Evolutionary conservation across 2,113 vertebrate genomes (phyloP), one percentile per base, ranked within the genome.

Genomic region (Pardalotus punctatus): DNA sequence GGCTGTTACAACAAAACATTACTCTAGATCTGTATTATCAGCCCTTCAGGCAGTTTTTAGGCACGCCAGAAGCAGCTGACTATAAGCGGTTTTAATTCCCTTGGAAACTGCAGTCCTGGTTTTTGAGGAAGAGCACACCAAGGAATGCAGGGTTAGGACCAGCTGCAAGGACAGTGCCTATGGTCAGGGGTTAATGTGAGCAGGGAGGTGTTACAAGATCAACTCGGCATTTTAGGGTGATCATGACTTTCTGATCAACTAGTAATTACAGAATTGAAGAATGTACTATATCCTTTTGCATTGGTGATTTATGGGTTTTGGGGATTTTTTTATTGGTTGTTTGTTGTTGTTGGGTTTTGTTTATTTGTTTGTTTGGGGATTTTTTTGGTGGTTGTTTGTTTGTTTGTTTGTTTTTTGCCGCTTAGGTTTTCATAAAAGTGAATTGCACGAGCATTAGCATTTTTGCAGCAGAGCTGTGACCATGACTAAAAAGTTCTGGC

Each of bases 141-240:
- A n/a, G n/a, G 38, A 29, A 23, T 11, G 31, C 33, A 73, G 36
- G 54, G 60, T 29, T 43, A 7, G 10, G 27, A 5, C 19, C 45
- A 47, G 23, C 56, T 35, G 7, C 20, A 18, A 24, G 50, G 50
- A 64, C 40, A 24, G 23, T 71, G 11, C 29, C 19, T 33, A 28
- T n/a, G 54, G 14, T 27, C 56, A 56, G 45, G 35, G 29, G 14
- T 27, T 58, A 36, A 38, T 0, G 0, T 47, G 57, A 64, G 27
- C 57, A 33, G 27, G 17, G 28, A 16, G 45, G 18, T 65, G 15
- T 42, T 69, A 12, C 7, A 28, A 48, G 47, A 65, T 87, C 42
- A 25, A 23, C 15, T 72, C 45, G 3, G 47, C 47, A 23, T 48
- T 48, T 48, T 23, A 23, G 47, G 22, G 27, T 27, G 18, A 58